A percentile compares a stretch with the other conserved stretches of the same genome.
phyloP scores from a whole-genome alignment of 2,113 vertebrate genomes.

The Isichthys henryi region DNA sequence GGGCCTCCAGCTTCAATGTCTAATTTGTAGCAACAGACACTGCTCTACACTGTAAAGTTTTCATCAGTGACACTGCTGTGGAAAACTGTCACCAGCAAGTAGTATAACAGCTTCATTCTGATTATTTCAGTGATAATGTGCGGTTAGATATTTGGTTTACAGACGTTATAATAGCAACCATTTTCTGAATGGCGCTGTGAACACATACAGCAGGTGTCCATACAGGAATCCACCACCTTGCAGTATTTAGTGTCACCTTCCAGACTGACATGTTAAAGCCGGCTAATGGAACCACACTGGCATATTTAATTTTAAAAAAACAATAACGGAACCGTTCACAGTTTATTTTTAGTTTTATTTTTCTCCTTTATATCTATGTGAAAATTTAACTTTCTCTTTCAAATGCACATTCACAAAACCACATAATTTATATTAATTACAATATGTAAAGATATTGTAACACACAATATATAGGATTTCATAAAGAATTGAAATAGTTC shows the following conservation, averaged over 20 bases:
- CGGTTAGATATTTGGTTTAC: slow-evolving; percentile 22
- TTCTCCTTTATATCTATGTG: slow-evolving; percentile 48
- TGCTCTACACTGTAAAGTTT: neutral
- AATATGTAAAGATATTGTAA: slow-evolving; percentile 49
- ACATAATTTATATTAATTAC: slow-evolving; percentile 55
- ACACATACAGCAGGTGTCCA: neutral
- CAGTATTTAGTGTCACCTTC: slow-evolving; percentile 30
- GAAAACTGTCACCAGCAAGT: neutral
- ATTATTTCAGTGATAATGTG: slow-evolving; percentile 26
- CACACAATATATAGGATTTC: slow-evolving; percentile 52
- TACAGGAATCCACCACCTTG: slow-evolving; percentile 19
- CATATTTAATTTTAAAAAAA: slow-evolving; percentile 52
- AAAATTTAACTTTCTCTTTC: slow-evolving; percentile 41
- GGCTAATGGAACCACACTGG: slow-evolving; percentile 35
- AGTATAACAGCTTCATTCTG: slow-evolving; percentile 14
- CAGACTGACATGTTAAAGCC: slow-evolving; percentile 28
- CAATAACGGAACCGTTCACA: slow-evolving; percentile 50
- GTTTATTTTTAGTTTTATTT: slow-evolving; percentile 58
- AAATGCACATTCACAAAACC: slow-evolving; percentile 62
- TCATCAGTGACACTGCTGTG: neutral
- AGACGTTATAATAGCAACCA: slow-evolving; percentile 9
- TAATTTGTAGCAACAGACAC: neutral
- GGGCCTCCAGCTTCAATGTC: slow-evolving; percentile 34
- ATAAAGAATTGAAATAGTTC: slow-evolving; percentile 44
- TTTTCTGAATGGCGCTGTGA: slow-evolving; percentile 13